A percentile compares a stretch with the other conserved stretches of the same genome.
phyloP scores from a whole-genome alignment of 1,140 invertebrate genomes.

The Drosophila carrolli region DNA sequence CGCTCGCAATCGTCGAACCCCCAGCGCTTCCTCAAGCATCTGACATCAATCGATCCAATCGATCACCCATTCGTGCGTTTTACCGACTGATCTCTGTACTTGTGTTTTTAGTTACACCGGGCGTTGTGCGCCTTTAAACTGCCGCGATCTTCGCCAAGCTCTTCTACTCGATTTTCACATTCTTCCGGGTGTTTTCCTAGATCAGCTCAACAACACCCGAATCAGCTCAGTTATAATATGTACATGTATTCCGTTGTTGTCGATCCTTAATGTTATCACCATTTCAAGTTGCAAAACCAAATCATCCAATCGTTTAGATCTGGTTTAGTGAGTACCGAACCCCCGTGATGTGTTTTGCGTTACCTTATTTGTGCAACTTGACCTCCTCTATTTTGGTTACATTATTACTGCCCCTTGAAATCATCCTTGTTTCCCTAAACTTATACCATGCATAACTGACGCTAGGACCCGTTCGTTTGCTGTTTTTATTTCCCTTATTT shows the following conservation, averaged over 20 bases:
- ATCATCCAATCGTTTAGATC: slow-evolving; percentile 55
- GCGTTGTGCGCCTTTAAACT: slow-evolving; percentile 72
- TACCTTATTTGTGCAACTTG: slow-evolving; percentile 37
- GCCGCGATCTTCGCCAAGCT: slow-evolving; percentile 39
- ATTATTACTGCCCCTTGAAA: slow-evolving; percentile 7
- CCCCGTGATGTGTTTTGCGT: slow-evolving; percentile 46
- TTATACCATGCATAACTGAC: slow-evolving; percentile 14
- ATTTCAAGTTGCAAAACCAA: slow-evolving; percentile 50
- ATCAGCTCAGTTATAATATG: slow-evolving; percentile 43
- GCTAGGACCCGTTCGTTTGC: slow-evolving; percentile 16
- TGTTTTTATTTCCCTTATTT: slow-evolving; percentile 6
- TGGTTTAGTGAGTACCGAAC: slow-evolving; percentile 73
- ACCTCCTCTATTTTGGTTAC: slow-evolving; percentile 29
- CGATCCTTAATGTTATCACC: slow-evolving; percentile 37
- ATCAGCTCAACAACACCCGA: slow-evolving; percentile 44
- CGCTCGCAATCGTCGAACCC: slow-evolving; percentile 13
- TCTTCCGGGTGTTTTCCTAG: slow-evolving; percentile 55
- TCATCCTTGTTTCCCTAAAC: slow-evolving; percentile 5
- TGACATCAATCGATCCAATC: slow-evolving; percentile 30
- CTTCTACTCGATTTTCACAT: slow-evolving; percentile 67
- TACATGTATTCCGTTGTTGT: slow-evolving; percentile 55
- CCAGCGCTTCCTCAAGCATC: slow-evolving; percentile 16
- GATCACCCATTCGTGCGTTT: slow-evolving; percentile 15
- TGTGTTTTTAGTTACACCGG: slow-evolving; percentile 79
- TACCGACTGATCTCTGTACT: slow-evolving; percentile 65